Evolutionary conservation across 92 coral and sea anemone species (phyloP), one percentile per base, ranked within the genome.

Genomic region (Isaurus tuberculatus): DNA sequence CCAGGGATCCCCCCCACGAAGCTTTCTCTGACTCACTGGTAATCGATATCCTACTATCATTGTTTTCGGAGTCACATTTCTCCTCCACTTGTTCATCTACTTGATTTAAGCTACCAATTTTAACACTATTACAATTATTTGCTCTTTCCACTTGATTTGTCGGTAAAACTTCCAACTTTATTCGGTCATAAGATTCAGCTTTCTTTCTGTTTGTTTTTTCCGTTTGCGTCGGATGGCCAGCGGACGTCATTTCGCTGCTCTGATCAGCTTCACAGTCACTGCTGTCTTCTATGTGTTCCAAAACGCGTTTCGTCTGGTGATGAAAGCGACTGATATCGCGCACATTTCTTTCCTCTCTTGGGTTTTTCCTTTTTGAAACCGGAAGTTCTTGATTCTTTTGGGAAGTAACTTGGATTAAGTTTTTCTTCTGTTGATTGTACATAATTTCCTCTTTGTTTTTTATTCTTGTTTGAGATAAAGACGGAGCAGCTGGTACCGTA

Each of bases 1-100:
- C 80, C 28, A 74, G 66, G 65, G 80, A 74, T 5, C 80, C 80
- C 6, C 80, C 80, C 80, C 80, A 74, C 27, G 78, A 8, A 43
- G 25, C n/a, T n/a, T 72, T 44, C 64, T 51, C 80, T 51, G 80
- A 74, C 25, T 43, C 80, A 40, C 79, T 73, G 43, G 64, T 60
- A 48, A 60, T 48, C 7, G 79, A 73, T 34, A 27, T 3, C 20
- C 49, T 63, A 23, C 66, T 65, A 9, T 40, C 79, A 49, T 22
- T 30, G 19, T 74, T 51, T 27, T 51, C 46, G 29, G 17, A 65
- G 29, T 61, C 65, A 28, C 27, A 22, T 6, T n/a, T 49, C 8
- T 29, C 43, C 20, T 36, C 28, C 1, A n/a, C 29, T 6, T 0
- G 44, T 20, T 55, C 64, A 74, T 5, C 11, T 8, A 42, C 6